phyloP scores from a whole-genome alignment of 2,797 vertebrate genomes.

The Microcaecilia unicolor region DNA sequence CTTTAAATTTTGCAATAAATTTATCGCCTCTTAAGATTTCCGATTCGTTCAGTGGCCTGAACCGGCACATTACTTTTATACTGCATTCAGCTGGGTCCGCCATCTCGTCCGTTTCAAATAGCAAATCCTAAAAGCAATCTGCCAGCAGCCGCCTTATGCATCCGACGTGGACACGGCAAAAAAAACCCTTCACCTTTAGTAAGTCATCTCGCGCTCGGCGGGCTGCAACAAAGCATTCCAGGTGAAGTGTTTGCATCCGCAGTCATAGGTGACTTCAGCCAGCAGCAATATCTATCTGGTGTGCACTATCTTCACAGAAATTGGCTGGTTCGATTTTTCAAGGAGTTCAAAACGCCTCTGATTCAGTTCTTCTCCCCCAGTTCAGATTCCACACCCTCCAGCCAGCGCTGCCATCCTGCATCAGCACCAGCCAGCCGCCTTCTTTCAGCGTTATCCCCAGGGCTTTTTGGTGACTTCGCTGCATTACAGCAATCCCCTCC shows the following conservation, averaged over 20 bases:
- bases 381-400: slow-evolving; percentile 39
- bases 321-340: too few relatives aligned
- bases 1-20: slow-evolving; percentile 82
- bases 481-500: slow-evolving; percentile 17
- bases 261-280: background rate
- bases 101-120: slow-evolving; percentile 37
- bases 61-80: slow-evolving; percentile 92
- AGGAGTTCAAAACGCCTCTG: slow-evolving; percentile 14
- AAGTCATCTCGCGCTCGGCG: background rate
- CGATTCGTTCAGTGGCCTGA: slow-evolving; percentile 81
- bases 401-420: slow-evolving; percentile 44
- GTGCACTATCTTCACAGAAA: too few relatives aligned
- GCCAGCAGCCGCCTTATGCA: background rate
- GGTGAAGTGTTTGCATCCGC: background rate
- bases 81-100: slow-evolving; percentile 79
- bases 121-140: background rate
- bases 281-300: too few relatives aligned
- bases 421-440: slow-evolving; percentile 43
- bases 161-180: background rate
- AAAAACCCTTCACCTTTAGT: background rate
- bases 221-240: background rate
- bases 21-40: slow-evolving; percentile 83
- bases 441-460: background rate
- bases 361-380: slow-evolving; percentile 6
- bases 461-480: slow-evolving; percentile 23